phyloP scores from a whole-genome alignment of 1,140 invertebrate species.

The Pseudobourletiella spinata region DNA sequence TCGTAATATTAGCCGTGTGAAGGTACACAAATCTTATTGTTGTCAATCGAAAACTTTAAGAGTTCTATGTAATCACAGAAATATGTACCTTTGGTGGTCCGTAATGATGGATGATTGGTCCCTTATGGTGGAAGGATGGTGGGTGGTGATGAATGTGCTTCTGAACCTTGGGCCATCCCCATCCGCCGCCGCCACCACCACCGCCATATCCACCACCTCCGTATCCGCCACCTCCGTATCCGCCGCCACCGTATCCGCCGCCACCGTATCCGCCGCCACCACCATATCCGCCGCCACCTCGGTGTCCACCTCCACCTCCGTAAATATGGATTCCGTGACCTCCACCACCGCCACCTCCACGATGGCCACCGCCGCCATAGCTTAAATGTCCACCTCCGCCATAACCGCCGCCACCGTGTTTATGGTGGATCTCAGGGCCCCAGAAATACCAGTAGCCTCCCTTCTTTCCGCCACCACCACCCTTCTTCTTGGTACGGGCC shows the following conservation, averaged over 20 bases:
- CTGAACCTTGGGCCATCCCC: slow-evolving; percentile 15
- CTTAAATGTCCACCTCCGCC: slow-evolving; percentile 13
- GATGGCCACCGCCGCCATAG: not conserved
- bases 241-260: slow-evolving; percentile 1
- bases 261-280: slow-evolving; percentile 8
- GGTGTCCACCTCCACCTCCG: not conserved
- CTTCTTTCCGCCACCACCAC: slow-evolving; percentile 16
- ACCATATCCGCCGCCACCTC: slow-evolving; percentile 3
- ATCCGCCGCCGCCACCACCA: not conserved
- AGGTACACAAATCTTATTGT: too few relatives aligned
- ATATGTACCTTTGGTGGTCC: slow-evolving; percentile 11
- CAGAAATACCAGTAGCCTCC: slow-evolving; percentile 35
- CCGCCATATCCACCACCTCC: not conserved
- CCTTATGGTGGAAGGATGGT: slow-evolving; percentile 18
- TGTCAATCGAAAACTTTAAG: too few relatives aligned
- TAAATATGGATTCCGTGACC: not conserved
- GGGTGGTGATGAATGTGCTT: slow-evolving; percentile 28
- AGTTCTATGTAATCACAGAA: too few relatives aligned
- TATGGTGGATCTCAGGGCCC: slow-evolving; percentile 16
- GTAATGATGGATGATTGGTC: slow-evolving; percentile 7
- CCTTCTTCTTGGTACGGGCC: not conserved
- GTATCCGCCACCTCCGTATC: not conserved
- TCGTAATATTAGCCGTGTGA: too few relatives aligned
- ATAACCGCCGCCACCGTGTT: not conserved
- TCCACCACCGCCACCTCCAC: slow-evolving; percentile 2